These are phyloP conservation scores for Promerops cafer DNA, from an alignment of 2,113 vertebrate genomes.

Conservation along the genomic window DNA sequence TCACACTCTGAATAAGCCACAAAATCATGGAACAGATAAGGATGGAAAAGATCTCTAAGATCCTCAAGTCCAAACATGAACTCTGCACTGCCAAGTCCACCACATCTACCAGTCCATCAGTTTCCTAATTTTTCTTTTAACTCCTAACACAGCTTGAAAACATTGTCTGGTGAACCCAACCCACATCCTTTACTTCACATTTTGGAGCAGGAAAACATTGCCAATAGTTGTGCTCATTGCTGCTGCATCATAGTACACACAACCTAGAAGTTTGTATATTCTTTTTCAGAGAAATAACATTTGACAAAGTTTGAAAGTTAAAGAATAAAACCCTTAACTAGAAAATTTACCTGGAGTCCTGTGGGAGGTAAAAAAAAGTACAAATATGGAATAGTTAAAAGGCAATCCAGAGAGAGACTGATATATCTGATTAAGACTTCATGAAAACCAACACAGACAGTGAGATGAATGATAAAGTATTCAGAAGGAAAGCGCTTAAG, in stretches of 20 bases:
- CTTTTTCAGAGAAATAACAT: background rate
- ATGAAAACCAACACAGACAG: conserved; percentile 34
- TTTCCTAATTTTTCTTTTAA: background rate
- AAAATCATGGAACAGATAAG: background rate
- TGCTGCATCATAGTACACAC: background rate
- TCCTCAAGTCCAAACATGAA: background rate
- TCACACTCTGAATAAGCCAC: background rate
- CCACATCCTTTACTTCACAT: background rate
- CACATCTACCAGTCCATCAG: background rate
- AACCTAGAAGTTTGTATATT: background rate
- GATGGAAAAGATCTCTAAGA: background rate
- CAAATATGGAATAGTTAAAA: conserved; percentile 24
- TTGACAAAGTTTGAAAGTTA: background rate
- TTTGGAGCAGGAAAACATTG: background rate
- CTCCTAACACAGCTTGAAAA: background rate
- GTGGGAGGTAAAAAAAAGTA: background rate
- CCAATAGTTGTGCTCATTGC: background rate
- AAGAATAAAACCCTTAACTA: background rate
- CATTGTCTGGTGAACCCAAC: background rate
- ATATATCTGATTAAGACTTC: conserved; percentile 56
- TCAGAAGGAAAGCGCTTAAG: background rate
- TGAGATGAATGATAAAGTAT: conserved; percentile 50
- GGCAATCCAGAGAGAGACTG: conserved; percentile 12
- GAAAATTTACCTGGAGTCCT: background rate
- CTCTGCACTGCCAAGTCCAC: background rate